Evolutionary conservation across 2,113 vertebrate genomes (phyloP).

Genomic region (Brachirus orientalis): DNA sequence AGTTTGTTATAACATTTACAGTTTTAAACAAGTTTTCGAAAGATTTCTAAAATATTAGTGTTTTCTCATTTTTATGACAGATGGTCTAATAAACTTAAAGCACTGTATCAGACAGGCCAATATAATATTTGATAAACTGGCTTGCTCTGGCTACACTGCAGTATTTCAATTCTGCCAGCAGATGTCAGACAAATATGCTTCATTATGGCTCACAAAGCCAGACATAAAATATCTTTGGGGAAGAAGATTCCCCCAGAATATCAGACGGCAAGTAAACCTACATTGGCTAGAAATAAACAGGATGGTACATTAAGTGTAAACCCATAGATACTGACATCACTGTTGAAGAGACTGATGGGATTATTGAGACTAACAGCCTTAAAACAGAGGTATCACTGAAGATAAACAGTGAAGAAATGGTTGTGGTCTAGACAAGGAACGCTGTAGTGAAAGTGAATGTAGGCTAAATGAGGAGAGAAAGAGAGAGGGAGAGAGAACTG

Average conservation of each 20-base stretch:
- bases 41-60: no score
- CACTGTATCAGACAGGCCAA: no score
- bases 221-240: constrained; percentile 34
- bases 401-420: constrained; percentile 15
- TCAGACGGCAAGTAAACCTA: constrained; percentile 40
- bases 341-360: constrained; percentile 20
- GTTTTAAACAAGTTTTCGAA: no score
- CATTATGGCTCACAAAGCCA: constrained; percentile 8
- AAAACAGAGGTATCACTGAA: constrained; percentile 2
- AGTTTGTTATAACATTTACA: no score
- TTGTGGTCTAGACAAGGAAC: constrained; percentile 36
- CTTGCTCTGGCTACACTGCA: constrained; percentile 34
- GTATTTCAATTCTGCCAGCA: constrained; percentile 44
- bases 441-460: constrained; percentile 49
- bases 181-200: constrained; percentile 62
- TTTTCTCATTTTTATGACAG: no score
- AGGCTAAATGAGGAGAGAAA: constrained; percentile 44
- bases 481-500: constrained; percentile 34
- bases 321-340: constrained; percentile 11
- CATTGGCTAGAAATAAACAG: constrained; percentile 24
- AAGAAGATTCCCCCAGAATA: constrained; percentile 37
- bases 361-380: constrained; percentile 7
- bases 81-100: no score
- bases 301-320: constrained; percentile 17
- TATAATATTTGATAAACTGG: no score